These are phyloP conservation scores for Dipodomys ordii DNA, from an alignment of 2,113 vertebrate species.

Conservation along the genomic window DNA sequence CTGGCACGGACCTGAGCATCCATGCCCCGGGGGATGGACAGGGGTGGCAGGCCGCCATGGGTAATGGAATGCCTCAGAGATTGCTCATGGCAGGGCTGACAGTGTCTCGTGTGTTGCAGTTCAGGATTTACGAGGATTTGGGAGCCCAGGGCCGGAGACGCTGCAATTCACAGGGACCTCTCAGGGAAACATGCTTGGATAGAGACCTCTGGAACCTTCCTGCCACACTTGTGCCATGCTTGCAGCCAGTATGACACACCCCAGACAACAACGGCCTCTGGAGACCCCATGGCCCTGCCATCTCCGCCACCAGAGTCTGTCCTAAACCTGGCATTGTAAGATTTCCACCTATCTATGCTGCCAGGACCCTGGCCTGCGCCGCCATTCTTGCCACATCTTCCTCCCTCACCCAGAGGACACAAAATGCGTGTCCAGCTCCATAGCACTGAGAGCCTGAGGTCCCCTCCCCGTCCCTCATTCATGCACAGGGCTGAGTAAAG, in stretches of 20 bases:
- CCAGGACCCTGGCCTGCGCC: too few species aligned
- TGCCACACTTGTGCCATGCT: not conserved
- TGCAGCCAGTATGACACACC: not conserved
- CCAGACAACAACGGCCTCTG: too few species aligned
- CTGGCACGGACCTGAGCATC: slow-evolving; percentile 60
- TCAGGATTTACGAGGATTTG: not conserved
- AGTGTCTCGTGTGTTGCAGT: slow-evolving; percentile 20
- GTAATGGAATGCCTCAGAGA: slow-evolving; percentile 75
- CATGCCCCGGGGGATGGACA: not conserved
- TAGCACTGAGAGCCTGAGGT: too few species aligned
- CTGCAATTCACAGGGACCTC: not conserved
- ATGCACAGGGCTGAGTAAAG: too few species aligned
- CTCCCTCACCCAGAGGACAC: too few species aligned
- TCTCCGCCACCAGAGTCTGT: too few species aligned
- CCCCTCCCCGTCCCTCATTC: too few species aligned
- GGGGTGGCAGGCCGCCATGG: slow-evolving; percentile 50
- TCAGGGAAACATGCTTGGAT: not conserved
- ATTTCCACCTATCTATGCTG: too few species aligned
- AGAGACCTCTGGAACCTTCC: not conserved
- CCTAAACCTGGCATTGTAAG: too few species aligned
- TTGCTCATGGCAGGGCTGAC: not conserved
- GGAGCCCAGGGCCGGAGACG: slow-evolving; percentile 29
- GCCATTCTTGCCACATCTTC: too few species aligned
- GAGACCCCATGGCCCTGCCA: too few species aligned
- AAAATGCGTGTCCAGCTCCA: too few species aligned